Evolutionary conservation across 2,113 vertebrate genomes (phyloP).

Genomic region (Leptodactylus fuscus): DNA sequence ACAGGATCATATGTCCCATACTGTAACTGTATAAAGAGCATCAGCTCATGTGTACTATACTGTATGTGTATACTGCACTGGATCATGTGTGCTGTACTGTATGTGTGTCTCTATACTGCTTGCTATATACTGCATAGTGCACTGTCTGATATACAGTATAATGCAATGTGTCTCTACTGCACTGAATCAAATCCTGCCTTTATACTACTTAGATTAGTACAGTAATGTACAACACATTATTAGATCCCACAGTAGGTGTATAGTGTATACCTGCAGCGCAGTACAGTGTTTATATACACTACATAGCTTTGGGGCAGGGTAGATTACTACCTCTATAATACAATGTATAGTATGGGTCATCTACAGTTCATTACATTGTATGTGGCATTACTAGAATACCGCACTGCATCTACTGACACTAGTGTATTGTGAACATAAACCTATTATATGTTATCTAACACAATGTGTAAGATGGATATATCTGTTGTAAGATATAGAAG

Average conservation of each 20-base stretch:
- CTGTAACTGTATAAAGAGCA: background rate
- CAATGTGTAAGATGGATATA: background rate
- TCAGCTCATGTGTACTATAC: background rate
- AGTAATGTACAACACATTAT: no score
- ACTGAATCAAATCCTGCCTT: no score
- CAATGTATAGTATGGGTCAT: background rate
- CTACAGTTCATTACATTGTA: constrained; percentile 3
- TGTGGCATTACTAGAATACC: background rate
- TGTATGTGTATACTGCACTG: no score
- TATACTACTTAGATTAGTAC: no score
- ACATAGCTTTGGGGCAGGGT: background rate
- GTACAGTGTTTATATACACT: background rate
- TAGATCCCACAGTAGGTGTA: no score
- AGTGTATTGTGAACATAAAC: background rate
- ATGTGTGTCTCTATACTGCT: background rate
- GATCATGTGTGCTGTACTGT: no score
- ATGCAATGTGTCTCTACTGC: background rate
- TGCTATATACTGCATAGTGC: background rate
- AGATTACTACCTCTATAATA: background rate
- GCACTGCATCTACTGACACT: background rate
- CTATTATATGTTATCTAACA: background rate
- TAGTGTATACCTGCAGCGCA: background rate
- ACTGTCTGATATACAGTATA: background rate
- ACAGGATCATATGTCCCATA: background rate
- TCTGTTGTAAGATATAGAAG: background rate